Evolutionary conservation across 92 coral and sea anemone genomes (phyloP).

Genomic region (Scolanthus callimorphus): DNA sequence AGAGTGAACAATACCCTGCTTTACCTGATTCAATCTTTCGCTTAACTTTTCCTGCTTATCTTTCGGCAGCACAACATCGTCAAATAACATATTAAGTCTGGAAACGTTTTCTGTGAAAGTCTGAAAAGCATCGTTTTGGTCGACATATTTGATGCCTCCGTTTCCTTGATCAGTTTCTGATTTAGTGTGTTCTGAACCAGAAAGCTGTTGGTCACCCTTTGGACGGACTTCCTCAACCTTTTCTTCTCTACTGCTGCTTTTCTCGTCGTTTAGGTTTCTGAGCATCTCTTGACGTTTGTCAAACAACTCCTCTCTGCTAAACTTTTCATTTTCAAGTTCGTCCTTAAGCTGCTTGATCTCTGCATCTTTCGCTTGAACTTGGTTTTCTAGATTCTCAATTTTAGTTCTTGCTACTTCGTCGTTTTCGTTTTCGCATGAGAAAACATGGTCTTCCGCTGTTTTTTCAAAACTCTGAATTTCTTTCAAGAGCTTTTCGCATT

Average conservation of each 20-base stretch:
- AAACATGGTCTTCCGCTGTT: too few species aligned
- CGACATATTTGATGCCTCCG: too few species aligned
- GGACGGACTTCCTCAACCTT: constrained; percentile 28
- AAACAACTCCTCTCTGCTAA: background rate
- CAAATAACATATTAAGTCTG: too few species aligned
- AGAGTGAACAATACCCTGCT: constrained; percentile 12
- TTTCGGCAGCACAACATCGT: constrained; percentile 8
- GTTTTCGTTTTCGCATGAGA: background rate
- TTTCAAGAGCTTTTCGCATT: too few species aligned
- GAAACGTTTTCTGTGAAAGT: too few species aligned
- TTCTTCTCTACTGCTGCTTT: too few species aligned
- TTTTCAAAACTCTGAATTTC: background rate
- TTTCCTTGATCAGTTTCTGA: too few species aligned
- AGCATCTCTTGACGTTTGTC: too few species aligned
- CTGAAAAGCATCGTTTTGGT: too few species aligned
- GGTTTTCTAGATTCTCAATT: background rate
- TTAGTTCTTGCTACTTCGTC: constrained; percentile 24
- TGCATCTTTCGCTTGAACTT: constrained; percentile 17
- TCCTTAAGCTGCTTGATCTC: constrained; percentile 24
- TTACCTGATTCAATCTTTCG: constrained; percentile 20
- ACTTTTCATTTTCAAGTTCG: constrained; percentile 32
- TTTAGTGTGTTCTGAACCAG: too few species aligned
- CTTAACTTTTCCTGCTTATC: constrained; percentile 18
- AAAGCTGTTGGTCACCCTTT: constrained; percentile 20
- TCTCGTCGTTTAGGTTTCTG: too few species aligned